Percentiles rank a stretch among this genome's conserved stretches.
These are phyloP conservation scores for Heliconius hortense DNA, from an alignment of 2,888 invertebrate genomes.

Conservation along the genomic window DNA sequence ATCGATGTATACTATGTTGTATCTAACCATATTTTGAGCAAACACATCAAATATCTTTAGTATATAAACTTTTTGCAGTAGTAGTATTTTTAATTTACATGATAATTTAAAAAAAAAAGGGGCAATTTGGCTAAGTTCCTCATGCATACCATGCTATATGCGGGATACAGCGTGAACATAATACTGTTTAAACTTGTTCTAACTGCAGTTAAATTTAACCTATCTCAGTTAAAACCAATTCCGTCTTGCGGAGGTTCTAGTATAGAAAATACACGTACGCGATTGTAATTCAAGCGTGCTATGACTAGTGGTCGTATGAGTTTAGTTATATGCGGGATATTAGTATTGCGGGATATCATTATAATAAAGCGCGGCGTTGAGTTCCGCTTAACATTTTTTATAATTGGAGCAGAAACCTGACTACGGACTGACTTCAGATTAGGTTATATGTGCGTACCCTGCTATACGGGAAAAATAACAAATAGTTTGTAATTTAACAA, in stretches of 20 bases:
- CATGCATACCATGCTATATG: neutral
- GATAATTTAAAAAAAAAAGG: no score
- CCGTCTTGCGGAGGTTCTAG: neutral
- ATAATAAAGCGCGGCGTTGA: neutral
- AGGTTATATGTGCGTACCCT: neutral
- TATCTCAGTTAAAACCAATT: neutral
- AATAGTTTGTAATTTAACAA: no score
- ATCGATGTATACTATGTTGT: no score
- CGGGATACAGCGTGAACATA: neutral
- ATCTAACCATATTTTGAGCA: no score
- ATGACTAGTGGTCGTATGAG: constrained; percentile 5
- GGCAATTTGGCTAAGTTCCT: neutral
- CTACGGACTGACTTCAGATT: neutral
- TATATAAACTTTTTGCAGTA: no score
- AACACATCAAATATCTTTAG: no score
- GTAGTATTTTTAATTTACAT: no score
- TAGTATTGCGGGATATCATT: no score
- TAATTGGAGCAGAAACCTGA: neutral
- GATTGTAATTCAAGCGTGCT: constrained; percentile 34
- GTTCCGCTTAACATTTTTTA: neutral
- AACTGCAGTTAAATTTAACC: neutral
- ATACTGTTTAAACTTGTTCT: neutral
- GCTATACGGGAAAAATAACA: neutral
- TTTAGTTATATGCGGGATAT: neutral
- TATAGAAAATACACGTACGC: constrained; percentile 18